These are phyloP conservation scores for Pristionchus pacificus DNA, from an alignment of 1,140 invertebrate species.

Conservation along the genomic window DNA sequence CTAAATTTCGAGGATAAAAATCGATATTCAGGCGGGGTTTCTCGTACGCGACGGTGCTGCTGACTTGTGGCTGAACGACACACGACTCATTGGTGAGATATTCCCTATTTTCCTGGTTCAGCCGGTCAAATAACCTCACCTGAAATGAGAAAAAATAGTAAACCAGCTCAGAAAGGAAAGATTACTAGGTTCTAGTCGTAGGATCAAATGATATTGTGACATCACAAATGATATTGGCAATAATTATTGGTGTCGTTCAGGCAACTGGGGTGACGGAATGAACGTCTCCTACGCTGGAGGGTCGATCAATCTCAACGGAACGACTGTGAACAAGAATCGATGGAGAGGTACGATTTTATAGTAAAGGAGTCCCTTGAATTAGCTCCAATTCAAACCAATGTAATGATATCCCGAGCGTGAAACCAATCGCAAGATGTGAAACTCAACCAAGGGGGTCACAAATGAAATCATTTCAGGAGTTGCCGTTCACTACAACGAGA, in stretches of 20 bases:
- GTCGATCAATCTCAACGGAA: slow-evolving; percentile 56
- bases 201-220: too few relatives aligned
- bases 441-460: not conserved
- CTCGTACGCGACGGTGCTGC: slow-evolving; percentile 71
- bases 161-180: not conserved
- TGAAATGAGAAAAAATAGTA: not conserved
- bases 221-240: too few relatives aligned
- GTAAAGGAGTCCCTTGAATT: too few relatives aligned
- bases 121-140: too few relatives aligned
- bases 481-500: slow-evolving; percentile 50
- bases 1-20: too few relatives aligned
- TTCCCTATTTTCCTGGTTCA: not conserved
- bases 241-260: too few relatives aligned
- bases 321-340: slow-evolving; percentile 46
- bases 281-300: slow-evolving; percentile 58
- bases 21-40: not conserved
- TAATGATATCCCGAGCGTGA: too few relatives aligned
- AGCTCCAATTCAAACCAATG: too few relatives aligned
- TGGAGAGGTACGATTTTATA: slow-evolving; percentile 45
- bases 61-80: slow-evolving; percentile 71
- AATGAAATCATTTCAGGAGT: slow-evolving; percentile 40
- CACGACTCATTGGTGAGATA: slow-evolving; percentile 55
- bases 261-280: slow-evolving; percentile 69
- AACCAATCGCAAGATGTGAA: too few relatives aligned
- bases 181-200: not conserved